Evolutionary conservation across 2,888 invertebrate genomes (phyloP).

Genomic region (Acrobasis consociella): DNA sequence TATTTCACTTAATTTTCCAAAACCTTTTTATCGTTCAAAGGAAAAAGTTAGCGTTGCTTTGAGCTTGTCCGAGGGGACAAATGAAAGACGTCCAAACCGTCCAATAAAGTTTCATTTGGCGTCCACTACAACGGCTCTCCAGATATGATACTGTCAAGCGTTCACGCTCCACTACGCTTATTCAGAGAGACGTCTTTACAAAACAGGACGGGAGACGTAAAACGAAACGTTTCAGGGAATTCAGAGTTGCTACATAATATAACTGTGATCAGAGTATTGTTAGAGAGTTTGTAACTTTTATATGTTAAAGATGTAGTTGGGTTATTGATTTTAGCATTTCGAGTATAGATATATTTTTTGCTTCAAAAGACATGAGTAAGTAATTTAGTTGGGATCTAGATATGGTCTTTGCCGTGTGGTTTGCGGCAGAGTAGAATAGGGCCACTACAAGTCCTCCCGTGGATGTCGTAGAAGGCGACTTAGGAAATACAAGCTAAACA

Average conservation of each 20-base stretch:
- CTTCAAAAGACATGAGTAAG: too few species aligned
- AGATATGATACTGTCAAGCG: conserved; percentile 73
- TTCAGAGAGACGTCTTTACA: conserved; percentile 65
- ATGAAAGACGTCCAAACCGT: conserved; percentile 74
- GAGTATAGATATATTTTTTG: too few species aligned
- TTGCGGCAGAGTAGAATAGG: too few species aligned
- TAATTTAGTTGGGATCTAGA: too few species aligned
- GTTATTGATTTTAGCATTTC: too few species aligned
- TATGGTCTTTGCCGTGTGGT: too few species aligned
- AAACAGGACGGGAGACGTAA: conserved; percentile 35
- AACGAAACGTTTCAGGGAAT: conserved; percentile 35
- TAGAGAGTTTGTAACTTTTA: not conserved
- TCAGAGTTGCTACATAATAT: not conserved
- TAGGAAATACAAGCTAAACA: too few species aligned
- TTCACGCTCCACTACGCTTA: conserved; percentile 67
- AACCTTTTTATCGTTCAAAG: conserved; percentile 10
- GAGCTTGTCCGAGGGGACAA: conserved; percentile 39
- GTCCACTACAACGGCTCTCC: conserved; percentile 51
- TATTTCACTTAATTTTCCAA: conserved; percentile 19
- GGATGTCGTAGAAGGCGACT: too few species aligned
- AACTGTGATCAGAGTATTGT: too few species aligned
- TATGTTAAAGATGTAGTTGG: too few species aligned
- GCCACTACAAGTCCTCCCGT: too few species aligned
- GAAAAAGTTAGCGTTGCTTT: conserved; percentile 22
- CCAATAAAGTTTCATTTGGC: conserved; percentile 78